These are phyloP conservation scores for Isurus oxyrinchus DNA, from an alignment of 2,113 vertebrate species.

Conservation along the genomic window DNA sequence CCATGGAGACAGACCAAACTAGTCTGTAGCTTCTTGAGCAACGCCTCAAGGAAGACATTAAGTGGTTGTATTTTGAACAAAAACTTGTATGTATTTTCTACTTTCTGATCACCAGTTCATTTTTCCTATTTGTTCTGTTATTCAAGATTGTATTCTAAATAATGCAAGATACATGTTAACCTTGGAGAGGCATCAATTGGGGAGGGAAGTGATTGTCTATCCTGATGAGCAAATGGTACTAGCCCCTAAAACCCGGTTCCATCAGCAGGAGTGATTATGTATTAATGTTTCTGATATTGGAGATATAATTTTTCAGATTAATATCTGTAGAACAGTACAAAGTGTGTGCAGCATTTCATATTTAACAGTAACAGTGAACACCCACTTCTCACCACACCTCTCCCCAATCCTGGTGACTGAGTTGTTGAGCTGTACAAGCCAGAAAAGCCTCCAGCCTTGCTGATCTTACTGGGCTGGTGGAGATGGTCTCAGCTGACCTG, in stretches of 20 bases:
- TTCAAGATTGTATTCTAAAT: not conserved
- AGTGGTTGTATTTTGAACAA: not conserved
- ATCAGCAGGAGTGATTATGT: not conserved
- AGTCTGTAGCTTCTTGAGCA: not conserved
- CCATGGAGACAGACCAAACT: not conserved
- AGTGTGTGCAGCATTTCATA: not conserved
- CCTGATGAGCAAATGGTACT: not conserved
- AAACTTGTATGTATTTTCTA: not conserved
- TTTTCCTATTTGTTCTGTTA: not conserved
- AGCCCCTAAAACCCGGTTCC: not conserved
- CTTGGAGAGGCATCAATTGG: not conserved
- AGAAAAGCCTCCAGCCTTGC: not conserved
- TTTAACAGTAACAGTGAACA: not conserved
- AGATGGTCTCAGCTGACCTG: not conserved
- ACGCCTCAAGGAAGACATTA: not conserved
- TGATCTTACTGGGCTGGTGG: not conserved
- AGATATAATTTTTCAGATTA: not conserved
- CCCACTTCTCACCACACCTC: not conserved
- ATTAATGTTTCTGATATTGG: not conserved
- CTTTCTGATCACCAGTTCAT: not conserved
- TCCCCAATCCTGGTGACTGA: not conserved
- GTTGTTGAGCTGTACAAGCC: not conserved
- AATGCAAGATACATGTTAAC: not conserved
- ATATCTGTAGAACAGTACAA: not conserved
- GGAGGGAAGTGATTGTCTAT: not conserved